Evolutionary conservation across 2,888 invertebrate genomes (phyloP).

Genomic region (Tetragonisca angustula): DNA sequence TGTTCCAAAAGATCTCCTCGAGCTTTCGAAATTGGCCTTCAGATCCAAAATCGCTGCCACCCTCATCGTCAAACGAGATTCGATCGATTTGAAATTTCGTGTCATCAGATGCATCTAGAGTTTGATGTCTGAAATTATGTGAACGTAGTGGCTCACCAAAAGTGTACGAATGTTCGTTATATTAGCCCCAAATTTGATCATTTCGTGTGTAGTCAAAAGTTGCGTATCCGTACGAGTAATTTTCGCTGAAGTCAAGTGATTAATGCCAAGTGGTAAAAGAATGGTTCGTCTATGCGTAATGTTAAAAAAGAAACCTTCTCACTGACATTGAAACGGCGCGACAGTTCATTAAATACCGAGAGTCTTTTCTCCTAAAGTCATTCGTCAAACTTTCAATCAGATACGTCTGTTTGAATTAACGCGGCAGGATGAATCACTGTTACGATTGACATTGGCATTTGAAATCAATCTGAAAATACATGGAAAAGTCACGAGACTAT

Average conservation of each 20-base stretch:
- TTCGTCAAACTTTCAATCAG: too few species aligned
- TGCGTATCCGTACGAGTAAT: too few species aligned
- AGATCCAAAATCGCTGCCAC: not conserved
- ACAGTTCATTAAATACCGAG: too few species aligned
- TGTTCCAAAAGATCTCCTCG: not conserved
- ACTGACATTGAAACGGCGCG: too few species aligned
- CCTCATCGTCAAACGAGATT: not conserved
- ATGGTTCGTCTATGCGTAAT: too few species aligned
- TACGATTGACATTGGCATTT: not conserved
- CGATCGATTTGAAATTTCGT: not conserved
- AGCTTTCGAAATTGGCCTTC: not conserved
- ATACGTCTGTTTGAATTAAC: too few species aligned
- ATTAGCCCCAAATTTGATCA: not conserved
- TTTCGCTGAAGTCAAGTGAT: too few species aligned
- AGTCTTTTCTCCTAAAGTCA: too few species aligned
- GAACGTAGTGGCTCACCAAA: not conserved
- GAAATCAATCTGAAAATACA: not conserved
- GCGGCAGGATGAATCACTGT: not conserved
- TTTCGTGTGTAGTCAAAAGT: too few species aligned
- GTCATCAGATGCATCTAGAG: not conserved
- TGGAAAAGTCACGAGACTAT: not conserved
- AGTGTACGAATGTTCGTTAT: not conserved
- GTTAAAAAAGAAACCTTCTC: too few species aligned
- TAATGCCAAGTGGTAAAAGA: too few species aligned
- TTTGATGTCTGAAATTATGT: not conserved